Evolutionary conservation across 2,888 invertebrate species (phyloP), one percentile per base, ranked within the genome.

Genomic region (Galerucella calmariensis): DNA sequence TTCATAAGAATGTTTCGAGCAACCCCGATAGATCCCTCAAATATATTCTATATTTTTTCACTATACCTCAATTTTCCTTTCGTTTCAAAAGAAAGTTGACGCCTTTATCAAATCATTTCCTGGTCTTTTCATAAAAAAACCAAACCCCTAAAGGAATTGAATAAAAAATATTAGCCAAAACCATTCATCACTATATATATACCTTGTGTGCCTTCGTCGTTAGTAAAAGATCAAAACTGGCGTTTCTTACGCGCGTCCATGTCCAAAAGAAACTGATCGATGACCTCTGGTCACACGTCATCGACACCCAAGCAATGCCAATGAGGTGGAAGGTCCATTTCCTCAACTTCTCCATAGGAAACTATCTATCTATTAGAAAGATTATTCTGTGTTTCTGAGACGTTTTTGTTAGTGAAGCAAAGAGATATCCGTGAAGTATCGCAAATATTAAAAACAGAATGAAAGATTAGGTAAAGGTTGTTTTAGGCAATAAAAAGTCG

Each of bases 251-350:
- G 77, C 74, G 75, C 74, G 73, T 66, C 73, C 74, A 68, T 67
- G 75, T 68, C 56, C 69, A 77, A 75, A 79, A 79, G 75, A 76
- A 79, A 65, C 81, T 83, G 83, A 84, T 84, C 83, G 81, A 84
- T 83, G 83, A 81, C 82, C 81, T 80, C 79, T 80, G 83, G 84
- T 84, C 84, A 83, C 84, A 83, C 83, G 82, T 82, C 84, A 84
- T 84, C 84, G 81, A 77, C 81, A 82, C 75, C 74, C 77, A 80
- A 77, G 81, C 83, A 85, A 73, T 69, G 67, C 73, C 78, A 77
- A 84, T 84, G 84, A 84, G 82, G 83, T 84, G 85, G 84, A 85
- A 84, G 82, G 77, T 79, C 83, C 81, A 82, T 84, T 84, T 85
- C 84, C 85, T 83, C 82, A 58, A 72, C 65, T 67, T 69, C 58